A percentile compares a stretch with the other conserved stretches of the same genome.
These are phyloP conservation scores for Sapayoa aenigma DNA, from an alignment of 2,113 vertebrate genomes.

Conservation along the genomic window DNA sequence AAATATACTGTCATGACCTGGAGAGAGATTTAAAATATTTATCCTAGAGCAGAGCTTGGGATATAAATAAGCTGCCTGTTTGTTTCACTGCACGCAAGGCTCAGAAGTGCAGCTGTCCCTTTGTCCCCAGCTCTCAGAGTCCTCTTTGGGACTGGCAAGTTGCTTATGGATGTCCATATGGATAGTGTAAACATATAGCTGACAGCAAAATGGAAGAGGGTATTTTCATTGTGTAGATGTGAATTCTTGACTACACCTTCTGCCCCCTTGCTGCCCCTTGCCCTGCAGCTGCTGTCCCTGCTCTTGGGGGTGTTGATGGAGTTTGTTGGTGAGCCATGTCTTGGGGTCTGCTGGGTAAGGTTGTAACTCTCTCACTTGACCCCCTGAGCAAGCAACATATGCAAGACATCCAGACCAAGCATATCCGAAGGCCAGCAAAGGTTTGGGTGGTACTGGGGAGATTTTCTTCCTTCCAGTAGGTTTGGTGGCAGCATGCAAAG, in stretches of 20 bases:
- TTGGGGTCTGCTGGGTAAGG: neutral
- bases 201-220: neutral
- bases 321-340: neutral
- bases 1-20: neutral
- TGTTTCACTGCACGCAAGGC: slow-evolving; percentile 8
- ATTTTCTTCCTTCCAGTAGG: neutral
- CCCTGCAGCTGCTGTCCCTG: neutral
- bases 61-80: slow-evolving; percentile 49
- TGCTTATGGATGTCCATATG: neutral
- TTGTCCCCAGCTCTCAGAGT: neutral
- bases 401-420: neutral
- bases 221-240: neutral
- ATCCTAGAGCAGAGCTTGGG: neutral
- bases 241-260: neutral
- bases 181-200: neutral
- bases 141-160: neutral
- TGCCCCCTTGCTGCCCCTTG: rapidly evolving
- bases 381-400: neutral
- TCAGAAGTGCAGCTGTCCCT: slow-evolving; percentile 28
- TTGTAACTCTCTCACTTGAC: neutral
- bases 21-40: slow-evolving; percentile 54
- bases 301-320: neutral
- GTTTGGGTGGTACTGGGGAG: neutral
- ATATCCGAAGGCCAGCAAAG: rapidly evolving
- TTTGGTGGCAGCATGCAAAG: neutral